phyloP scores from a whole-genome alignment of 2,797 vertebrate species.

The Neosalanx taihuensis region DNA sequence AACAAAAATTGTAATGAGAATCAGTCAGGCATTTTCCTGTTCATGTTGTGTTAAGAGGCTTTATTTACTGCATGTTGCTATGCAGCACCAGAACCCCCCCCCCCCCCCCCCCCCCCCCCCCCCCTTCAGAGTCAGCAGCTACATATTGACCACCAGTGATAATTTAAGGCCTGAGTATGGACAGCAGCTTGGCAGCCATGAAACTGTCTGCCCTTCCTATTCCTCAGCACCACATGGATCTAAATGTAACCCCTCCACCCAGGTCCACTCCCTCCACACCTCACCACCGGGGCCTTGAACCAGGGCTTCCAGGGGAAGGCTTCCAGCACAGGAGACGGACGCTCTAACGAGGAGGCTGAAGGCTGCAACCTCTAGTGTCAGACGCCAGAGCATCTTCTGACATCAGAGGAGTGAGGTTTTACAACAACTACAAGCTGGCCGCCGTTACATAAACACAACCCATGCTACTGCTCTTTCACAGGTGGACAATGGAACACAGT shows the following conservation, averaged over 20 bases:
- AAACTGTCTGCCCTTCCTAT: neutral
- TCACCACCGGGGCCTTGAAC: too few relatives aligned
- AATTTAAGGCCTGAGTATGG: neutral
- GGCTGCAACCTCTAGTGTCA: too few relatives aligned
- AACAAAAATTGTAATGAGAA: too few relatives aligned
- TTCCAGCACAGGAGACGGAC: too few relatives aligned
- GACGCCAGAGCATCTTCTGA: too few relatives aligned
- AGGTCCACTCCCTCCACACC: too few relatives aligned
- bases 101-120: too few relatives aligned
- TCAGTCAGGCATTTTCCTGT: too few relatives aligned
- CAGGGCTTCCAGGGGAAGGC: too few relatives aligned
- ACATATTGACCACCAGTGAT: neutral
- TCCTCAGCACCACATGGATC: neutral
- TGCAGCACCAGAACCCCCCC: neutral
- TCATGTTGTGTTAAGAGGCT: neutral
- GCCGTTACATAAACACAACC: neutral
- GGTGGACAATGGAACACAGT: neutral
- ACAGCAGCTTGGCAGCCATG: conserved; percentile 4
- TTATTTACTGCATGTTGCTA: neutral
- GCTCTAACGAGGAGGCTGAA: too few relatives aligned
- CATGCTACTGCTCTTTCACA: neutral
- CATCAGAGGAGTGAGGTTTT: too few relatives aligned
- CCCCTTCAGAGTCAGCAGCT: neutral
- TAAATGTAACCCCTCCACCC: neutral
- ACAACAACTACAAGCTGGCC: too few relatives aligned